Percentiles rank a stretch among this genome's conserved stretches.
phyloP scores from a whole-genome alignment of 2,888 invertebrate species.

The Palloptera scutellata region DNA sequence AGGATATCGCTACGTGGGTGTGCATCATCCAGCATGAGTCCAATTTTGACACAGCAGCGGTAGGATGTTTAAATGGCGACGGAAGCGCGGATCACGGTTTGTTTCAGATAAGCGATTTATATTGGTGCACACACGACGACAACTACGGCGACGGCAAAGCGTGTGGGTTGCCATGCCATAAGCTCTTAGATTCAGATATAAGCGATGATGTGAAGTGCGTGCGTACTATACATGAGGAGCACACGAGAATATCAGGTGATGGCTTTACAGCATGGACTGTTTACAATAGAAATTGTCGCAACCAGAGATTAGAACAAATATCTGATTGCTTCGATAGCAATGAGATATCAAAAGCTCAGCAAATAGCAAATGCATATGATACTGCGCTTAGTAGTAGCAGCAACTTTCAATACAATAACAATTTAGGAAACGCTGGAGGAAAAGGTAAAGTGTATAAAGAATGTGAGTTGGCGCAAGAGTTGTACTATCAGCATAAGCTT shows the following conservation, averaged over 20 bases:
- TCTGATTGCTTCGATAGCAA: conserved; percentile 43
- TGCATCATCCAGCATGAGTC: conserved; percentile 79
- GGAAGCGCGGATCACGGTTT: conserved; percentile 75
- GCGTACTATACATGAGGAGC: conserved; percentile 70
- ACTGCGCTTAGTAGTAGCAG: background rate
- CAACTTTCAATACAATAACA: conserved; percentile 1
- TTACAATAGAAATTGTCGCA: conserved; percentile 69
- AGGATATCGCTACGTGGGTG: conserved; percentile 72
- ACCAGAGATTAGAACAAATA: conserved; percentile 36
- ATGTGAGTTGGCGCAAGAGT: conserved; percentile 76
- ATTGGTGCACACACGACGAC: conserved; percentile 71
- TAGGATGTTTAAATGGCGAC: conserved; percentile 62
- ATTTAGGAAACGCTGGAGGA: background rate
- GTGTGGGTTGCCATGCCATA: conserved; percentile 70
- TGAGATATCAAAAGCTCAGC: conserved; percentile 25
- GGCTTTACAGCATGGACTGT: conserved; percentile 79
- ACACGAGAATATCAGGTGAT: conserved; percentile 71
- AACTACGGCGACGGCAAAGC: conserved; percentile 68
- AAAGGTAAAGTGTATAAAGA: conserved; percentile 69
- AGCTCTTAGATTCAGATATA: conserved; percentile 73
- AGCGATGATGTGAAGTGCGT: conserved; percentile 74
- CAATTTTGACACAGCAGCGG: conserved; percentile 72
- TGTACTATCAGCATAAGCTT: conserved; percentile 68
- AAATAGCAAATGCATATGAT: conserved; percentile 4
- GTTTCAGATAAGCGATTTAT: conserved; percentile 77